Evolutionary conservation across 2,888 invertebrate genomes (phyloP).

Genomic region (Tenodera sinensis): DNA sequence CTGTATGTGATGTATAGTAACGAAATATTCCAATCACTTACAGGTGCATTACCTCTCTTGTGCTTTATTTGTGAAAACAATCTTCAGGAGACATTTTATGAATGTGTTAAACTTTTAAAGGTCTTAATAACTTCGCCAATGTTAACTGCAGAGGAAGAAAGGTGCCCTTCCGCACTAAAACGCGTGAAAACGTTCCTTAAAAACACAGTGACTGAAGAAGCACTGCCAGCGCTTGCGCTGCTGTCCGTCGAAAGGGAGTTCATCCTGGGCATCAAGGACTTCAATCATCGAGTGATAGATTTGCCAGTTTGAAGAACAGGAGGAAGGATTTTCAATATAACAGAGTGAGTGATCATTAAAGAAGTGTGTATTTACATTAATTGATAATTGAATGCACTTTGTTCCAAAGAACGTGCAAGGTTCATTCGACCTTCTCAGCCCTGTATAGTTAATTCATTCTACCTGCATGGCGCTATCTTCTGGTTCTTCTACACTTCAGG

Average conservation of each 20-base stretch:
- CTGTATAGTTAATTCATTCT: too few species aligned
- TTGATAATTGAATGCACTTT: too few species aligned
- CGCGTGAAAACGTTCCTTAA: slow-evolving; percentile 36
- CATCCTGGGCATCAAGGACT: slow-evolving; percentile 30
- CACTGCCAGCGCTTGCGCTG: slow-evolving; percentile 35
- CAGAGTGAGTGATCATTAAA: too few species aligned
- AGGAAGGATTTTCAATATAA: slow-evolving; percentile 25
- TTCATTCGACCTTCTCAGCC: too few species aligned
- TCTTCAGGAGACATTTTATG: slow-evolving; percentile 33
- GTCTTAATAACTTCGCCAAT: slow-evolving; percentile 38
- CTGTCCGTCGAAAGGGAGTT: slow-evolving; percentile 31
- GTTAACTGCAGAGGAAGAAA: slow-evolving; percentile 36
- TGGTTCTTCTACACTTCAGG: too few species aligned
- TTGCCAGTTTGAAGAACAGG: slow-evolving; percentile 23
- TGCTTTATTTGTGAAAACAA: slow-evolving; percentile 33
- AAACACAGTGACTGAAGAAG: slow-evolving; percentile 34
- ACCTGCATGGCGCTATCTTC: too few species aligned
- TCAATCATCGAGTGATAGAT: slow-evolving; percentile 31
- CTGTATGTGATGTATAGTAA: slow-evolving; percentile 25
- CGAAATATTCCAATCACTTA: too few species aligned
- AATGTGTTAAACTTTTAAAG: slow-evolving; percentile 35
- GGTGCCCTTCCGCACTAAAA: slow-evolving; percentile 35
- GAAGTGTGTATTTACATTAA: neutral
- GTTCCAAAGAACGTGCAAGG: too few species aligned
- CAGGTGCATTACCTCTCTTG: too few species aligned